A percentile compares a stretch with the other conserved stretches of the same genome.
These are phyloP conservation scores for Chloroceryle inda DNA, from an alignment of 2,797 vertebrate genomes.

Conservation along the genomic window DNA sequence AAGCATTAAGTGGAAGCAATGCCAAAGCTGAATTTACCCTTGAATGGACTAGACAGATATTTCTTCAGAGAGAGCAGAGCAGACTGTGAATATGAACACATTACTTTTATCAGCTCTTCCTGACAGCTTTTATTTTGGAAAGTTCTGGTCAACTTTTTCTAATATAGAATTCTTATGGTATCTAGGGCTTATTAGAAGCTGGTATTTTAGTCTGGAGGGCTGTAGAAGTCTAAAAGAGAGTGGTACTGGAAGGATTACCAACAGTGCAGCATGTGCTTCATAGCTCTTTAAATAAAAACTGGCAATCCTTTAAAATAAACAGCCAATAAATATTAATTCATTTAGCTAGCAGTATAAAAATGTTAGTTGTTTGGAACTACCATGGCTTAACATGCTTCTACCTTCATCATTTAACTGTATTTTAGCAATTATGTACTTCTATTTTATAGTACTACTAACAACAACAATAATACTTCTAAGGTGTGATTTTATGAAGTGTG, in stretches of 20 bases:
- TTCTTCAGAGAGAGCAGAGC: not conserved
- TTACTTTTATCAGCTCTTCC: not conserved
- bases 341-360: slow-evolving; percentile 31
- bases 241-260: not conserved
- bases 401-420: not conserved
- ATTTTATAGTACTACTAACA: slow-evolving; percentile 37
- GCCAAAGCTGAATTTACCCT: not conserved
- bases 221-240: not conserved
- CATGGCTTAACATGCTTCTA: slow-evolving; percentile 5
- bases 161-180: not conserved
- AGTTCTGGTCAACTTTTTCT: not conserved
- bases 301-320: slow-evolving; percentile 20
- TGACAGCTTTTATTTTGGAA: not conserved
- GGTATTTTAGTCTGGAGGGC: not conserved
- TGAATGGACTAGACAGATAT: not conserved
- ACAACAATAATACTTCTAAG: slow-evolving; percentile 9
- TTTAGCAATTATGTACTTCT: slow-evolving; percentile 41
- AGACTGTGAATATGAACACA: not conserved
- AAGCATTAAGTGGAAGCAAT: not conserved
- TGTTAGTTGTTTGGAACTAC: slow-evolving; percentile 46
- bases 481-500: not conserved
- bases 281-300: slow-evolving; percentile 25
- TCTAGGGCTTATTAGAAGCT: not conserved
- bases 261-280: not conserved
- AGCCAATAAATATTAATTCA: slow-evolving; percentile 30